A percentile compares a stretch with the other conserved stretches of the same genome.
These are phyloP conservation scores for Elysia crispata DNA, from an alignment of 2,888 invertebrate genomes.

Conservation along the genomic window DNA sequence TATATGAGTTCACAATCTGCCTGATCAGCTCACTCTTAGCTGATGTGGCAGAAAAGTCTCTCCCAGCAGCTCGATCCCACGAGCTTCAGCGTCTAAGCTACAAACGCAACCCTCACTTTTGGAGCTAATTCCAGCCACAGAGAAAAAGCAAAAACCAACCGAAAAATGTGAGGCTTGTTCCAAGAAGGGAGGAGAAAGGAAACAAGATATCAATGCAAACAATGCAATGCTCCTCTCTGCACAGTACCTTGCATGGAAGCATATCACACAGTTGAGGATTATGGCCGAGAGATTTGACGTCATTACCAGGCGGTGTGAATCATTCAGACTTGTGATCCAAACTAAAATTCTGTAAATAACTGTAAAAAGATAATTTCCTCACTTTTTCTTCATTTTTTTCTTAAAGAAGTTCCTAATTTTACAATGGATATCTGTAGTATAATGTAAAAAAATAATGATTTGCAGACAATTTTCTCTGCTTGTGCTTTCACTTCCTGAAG, in stretches of 20 bases:
- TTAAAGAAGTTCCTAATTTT: too few relatives aligned
- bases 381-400: too few relatives aligned
- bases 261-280: slow-evolving; percentile 2
- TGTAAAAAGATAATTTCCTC: too few relatives aligned
- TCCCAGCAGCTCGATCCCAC: background rate
- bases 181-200: background rate
- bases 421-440: too few relatives aligned
- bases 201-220: too few relatives aligned
- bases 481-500: too few relatives aligned
- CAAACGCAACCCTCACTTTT: background rate
- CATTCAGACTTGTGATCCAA: too few relatives aligned
- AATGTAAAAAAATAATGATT: too few relatives aligned
- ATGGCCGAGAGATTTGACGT: background rate
- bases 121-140: background rate
- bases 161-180: background rate
- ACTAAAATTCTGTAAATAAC: too few relatives aligned
- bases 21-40: background rate
- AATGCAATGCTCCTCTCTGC: background rate
- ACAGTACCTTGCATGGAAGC: background rate
- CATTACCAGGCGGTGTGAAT: background rate
- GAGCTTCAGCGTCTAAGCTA: background rate
- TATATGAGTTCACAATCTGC: background rate
- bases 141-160: background rate
- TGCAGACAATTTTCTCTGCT: too few relatives aligned
- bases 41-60: slow-evolving; percentile 2